These are phyloP conservation scores for Phylloscopus collybita DNA, from an alignment of 2,797 vertebrate species.

Conservation along the genomic window DNA sequence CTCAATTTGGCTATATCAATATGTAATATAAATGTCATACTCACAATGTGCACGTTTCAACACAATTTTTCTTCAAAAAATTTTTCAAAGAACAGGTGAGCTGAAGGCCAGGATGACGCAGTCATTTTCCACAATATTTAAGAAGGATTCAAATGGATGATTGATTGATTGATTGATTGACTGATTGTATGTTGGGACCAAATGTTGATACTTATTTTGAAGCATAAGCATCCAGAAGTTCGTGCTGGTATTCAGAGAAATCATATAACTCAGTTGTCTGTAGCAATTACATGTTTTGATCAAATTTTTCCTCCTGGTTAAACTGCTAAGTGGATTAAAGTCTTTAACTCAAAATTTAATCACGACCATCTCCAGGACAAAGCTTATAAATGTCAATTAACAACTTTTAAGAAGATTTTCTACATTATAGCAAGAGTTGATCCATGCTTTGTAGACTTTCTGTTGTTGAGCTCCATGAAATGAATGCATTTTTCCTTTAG, in stretches of 20 bases:
- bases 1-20: background rate
- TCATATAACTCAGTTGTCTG: background rate
- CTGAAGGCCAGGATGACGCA: background rate
- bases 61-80: background rate
- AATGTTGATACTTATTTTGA: background rate
- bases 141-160: background rate
- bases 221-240: background rate
- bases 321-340: background rate
- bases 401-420: background rate
- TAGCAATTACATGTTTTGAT: background rate
- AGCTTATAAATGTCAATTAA: background rate
- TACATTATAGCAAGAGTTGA: background rate
- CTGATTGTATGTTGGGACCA: background rate
- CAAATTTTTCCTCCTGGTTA: background rate
- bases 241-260: background rate
- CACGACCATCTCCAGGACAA: background rate
- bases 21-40: background rate
- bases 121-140: background rate
- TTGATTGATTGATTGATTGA: background rate
- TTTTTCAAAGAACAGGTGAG: background rate
- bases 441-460: background rate
- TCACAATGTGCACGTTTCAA: background rate
- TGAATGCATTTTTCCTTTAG: background rate
- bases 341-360: background rate
- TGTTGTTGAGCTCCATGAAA: background rate